These are phyloP conservation scores for Phenganax subtilis DNA, from an alignment of 92 coral and sea anemone species.

Conservation along the genomic window DNA sequence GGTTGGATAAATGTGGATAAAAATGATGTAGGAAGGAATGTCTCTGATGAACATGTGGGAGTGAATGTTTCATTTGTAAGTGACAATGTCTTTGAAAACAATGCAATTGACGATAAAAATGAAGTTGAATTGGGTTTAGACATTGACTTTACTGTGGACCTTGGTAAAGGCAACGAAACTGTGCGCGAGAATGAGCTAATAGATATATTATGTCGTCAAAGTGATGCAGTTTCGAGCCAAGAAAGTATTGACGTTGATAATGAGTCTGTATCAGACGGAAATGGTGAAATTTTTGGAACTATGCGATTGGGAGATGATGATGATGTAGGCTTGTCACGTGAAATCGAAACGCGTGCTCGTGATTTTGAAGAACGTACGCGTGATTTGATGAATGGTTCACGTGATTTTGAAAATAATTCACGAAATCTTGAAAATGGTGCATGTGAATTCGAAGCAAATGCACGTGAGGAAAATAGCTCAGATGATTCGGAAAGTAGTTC, in stretches of 20 bases:
- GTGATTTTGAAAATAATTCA: not conserved
- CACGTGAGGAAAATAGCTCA: not conserved
- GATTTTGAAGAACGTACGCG: too few species aligned
- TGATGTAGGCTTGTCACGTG: not conserved
- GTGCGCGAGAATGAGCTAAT: not conserved
- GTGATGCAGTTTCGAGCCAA: constrained; percentile 2
- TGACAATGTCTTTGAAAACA: too few species aligned
- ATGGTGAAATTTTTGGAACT: not conserved
- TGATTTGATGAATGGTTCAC: not conserved
- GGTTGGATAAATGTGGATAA: not conserved
- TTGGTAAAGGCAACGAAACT: not conserved
- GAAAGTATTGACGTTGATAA: constrained; percentile 9
- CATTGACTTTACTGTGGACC: constrained; percentile 1
- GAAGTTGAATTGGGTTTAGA: too few species aligned
- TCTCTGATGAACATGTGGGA: not conserved
- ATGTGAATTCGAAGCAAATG: not conserved
- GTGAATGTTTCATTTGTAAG: not conserved
- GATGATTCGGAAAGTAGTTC: too few species aligned
- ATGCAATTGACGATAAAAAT: too few species aligned
- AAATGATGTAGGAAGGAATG: too few species aligned
- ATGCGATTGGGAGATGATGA: not conserved
- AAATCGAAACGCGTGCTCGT: too few species aligned
- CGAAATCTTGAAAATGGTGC: not conserved
- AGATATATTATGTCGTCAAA: not conserved
- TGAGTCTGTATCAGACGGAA: not conserved